Percentiles rank a stretch among this genome's conserved stretches.
Evolutionary conservation across 1,140 invertebrate species (phyloP).

Genomic region (Globodera ellingtonae): DNA sequence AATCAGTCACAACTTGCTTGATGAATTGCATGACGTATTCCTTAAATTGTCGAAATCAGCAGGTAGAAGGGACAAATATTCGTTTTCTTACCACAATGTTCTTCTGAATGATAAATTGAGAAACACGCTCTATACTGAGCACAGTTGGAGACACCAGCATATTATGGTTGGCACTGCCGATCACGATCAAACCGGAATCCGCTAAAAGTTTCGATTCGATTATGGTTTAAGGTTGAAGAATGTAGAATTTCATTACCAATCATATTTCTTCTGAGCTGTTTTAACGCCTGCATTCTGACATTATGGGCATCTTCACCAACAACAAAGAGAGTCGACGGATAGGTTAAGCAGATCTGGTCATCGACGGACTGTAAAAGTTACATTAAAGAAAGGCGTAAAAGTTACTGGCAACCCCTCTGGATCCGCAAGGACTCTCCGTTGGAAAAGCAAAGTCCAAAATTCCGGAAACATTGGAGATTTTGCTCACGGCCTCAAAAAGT

Average conservation of each 20-base stretch:
- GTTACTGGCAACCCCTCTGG: conserved; percentile 33
- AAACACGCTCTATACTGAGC: conserved; percentile 44
- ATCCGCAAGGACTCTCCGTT: conserved; percentile 25
- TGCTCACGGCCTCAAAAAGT: conserved; percentile 30
- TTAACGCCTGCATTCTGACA: conserved; percentile 36
- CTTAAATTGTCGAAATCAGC: conserved; percentile 18
- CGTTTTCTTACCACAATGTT: conserved; percentile 41
- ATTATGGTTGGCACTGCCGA: conserved; percentile 46
- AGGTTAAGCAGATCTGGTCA: conserved; percentile 45
- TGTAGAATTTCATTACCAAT: conserved; percentile 35
- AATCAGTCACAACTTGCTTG: conserved; percentile 49
- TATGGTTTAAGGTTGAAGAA: not conserved
- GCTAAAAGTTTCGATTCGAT: conserved; percentile 21
- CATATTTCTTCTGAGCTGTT: conserved; percentile 41
- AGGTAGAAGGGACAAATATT: not conserved
- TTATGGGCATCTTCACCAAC: conserved; percentile 44
- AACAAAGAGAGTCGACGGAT: conserved; percentile 46
- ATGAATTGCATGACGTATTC: conserved; percentile 50
- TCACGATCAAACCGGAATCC: conserved; percentile 41
- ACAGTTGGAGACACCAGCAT: conserved; percentile 42
- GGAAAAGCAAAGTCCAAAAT: conserved; percentile 47
- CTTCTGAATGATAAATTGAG: conserved; percentile 44
- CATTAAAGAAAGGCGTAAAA: not conserved
- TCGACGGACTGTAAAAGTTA: conserved; percentile 36
- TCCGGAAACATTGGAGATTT: conserved; percentile 43